These are phyloP conservation scores for Acleris literana DNA, from an alignment of 2,888 invertebrate species.

Conservation along the genomic window DNA sequence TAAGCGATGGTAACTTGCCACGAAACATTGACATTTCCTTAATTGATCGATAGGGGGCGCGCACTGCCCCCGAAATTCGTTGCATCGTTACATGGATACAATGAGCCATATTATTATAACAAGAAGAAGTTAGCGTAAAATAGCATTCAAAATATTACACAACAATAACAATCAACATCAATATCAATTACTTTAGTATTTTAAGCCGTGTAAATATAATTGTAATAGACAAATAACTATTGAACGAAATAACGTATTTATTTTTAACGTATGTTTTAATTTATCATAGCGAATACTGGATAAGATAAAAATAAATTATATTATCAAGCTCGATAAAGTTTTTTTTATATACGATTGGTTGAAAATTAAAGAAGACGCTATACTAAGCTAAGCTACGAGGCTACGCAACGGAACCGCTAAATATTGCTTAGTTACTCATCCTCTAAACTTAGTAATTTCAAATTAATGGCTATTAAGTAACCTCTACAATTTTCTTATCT, in stretches of 20 bases:
- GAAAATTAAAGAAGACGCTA: slow-evolving; percentile 59
- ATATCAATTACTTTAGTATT: slow-evolving; percentile 76
- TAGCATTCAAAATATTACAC: slow-evolving; percentile 79
- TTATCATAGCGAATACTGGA: slow-evolving; percentile 75
- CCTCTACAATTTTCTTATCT: slow-evolving; percentile 38
- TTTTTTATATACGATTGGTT: slow-evolving; percentile 59
- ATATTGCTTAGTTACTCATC: slow-evolving; percentile 73
- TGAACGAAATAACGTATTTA: slow-evolving; percentile 63
- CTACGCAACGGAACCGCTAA: slow-evolving; percentile 74
- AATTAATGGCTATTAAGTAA: slow-evolving; percentile 57
- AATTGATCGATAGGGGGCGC: slow-evolving; percentile 42
- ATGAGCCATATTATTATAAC: slow-evolving; percentile 59
- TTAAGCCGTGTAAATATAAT: slow-evolving; percentile 80
- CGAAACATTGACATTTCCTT: slow-evolving; percentile 49
- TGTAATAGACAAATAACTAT: slow-evolving; percentile 74
- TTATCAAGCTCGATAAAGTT: slow-evolving; percentile 79
- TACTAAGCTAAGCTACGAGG: slow-evolving; percentile 65
- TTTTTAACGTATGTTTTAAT: slow-evolving; percentile 50
- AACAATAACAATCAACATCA: slow-evolving; percentile 78
- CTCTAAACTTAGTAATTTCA: slow-evolving; percentile 81
- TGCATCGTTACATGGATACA: slow-evolving; percentile 49
- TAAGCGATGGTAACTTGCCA: slow-evolving; percentile 58
- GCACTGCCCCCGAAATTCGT: slow-evolving; percentile 34
- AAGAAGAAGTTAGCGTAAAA: slow-evolving; percentile 74
- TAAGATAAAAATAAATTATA: slow-evolving; percentile 75